These are phyloP conservation scores for Calosoma granatense DNA, from an alignment of 1,140 invertebrate species.

Conservation along the genomic window DNA sequence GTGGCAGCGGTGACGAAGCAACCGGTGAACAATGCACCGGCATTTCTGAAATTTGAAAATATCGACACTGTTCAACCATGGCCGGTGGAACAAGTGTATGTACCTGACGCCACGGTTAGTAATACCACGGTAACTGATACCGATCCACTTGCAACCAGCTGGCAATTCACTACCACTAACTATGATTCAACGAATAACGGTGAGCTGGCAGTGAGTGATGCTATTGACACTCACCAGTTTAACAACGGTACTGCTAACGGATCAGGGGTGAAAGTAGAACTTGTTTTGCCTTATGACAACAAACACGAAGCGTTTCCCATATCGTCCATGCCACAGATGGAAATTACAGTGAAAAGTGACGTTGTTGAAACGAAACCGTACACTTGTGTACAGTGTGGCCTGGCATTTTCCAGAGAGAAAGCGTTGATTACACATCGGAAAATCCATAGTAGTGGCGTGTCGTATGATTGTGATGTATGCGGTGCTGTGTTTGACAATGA, in stretches of 20 bases:
- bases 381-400: slow-evolving; percentile 31
- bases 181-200: too few relatives aligned
- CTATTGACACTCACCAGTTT: too few relatives aligned
- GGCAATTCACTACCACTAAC: too few relatives aligned
- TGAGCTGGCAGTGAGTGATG: too few relatives aligned
- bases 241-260: too few relatives aligned
- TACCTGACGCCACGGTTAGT: slow-evolving; percentile 21
- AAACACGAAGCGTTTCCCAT: slow-evolving; percentile 28
- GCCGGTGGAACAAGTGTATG: slow-evolving; percentile 23
- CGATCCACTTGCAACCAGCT: too few relatives aligned
- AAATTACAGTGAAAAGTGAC: slow-evolving; percentile 20
- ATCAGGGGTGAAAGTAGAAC: too few relatives aligned
- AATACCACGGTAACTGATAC: background rate
- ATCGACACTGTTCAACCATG: slow-evolving; percentile 20
- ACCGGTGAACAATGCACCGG: slow-evolving; percentile 7
- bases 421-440: slow-evolving; percentile 32
- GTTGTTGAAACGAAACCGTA: slow-evolving; percentile 21
- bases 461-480: background rate
- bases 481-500: background rate
- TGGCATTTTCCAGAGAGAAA: slow-evolving; percentile 27
- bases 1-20: slow-evolving; percentile 4
- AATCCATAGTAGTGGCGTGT: slow-evolving; percentile 26
- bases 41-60: slow-evolving; percentile 12
- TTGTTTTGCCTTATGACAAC: too few relatives aligned
- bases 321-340: slow-evolving; percentile 29